Evolutionary conservation across 2,888 invertebrate genomes (phyloP), one percentile per base, ranked within the genome.

Genomic region (Eretmocerus hayati): DNA sequence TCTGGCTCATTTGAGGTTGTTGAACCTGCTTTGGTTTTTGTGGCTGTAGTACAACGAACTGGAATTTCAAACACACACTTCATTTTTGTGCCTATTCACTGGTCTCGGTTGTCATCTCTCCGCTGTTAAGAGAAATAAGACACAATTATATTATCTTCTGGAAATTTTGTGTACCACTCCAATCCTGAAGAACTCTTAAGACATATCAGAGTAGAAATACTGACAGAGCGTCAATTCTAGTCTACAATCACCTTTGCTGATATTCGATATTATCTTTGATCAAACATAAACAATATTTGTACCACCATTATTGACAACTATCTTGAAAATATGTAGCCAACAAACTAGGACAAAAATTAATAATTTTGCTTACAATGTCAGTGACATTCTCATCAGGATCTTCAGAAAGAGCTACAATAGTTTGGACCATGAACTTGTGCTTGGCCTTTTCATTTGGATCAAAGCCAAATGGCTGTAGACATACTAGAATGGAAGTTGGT

Each of bases 391-490:
- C 89, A 62, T 83, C 78, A 63, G 84, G 83, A 50, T 79, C 77
- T 45, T 84, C 84, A 33, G 85, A 87, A 4, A 92, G 90, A 53
- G 88, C 90, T 71, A 89, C 80, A 62, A 94, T 82, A 58, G 94
- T 89, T 75, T 99, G 97, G 61, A 99, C 96, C 97, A 99, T 99
- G 73, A 99, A 99, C 81, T 99, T 99, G 78, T 99, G 99, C 79
- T 95, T 95, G 73, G 90, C 91, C 74, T 93, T 95, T 73, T 96
- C 94, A 74, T 82, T 84, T 54, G 90, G 86, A 75, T 94, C 92
- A 69, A 87, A 90, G 63, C 89, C 87, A 71, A 92, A 91, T 33
- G 95, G 93, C 72, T 99, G 97, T 63, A 99, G 83, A 76, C 92
- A 93, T 64, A 99, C 97, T 91, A 78, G 61, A 80, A 80, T 56